Conservation (phyloP, 2,113 vertebrate genomes). For the Platysternon megacephalum region DNA sequence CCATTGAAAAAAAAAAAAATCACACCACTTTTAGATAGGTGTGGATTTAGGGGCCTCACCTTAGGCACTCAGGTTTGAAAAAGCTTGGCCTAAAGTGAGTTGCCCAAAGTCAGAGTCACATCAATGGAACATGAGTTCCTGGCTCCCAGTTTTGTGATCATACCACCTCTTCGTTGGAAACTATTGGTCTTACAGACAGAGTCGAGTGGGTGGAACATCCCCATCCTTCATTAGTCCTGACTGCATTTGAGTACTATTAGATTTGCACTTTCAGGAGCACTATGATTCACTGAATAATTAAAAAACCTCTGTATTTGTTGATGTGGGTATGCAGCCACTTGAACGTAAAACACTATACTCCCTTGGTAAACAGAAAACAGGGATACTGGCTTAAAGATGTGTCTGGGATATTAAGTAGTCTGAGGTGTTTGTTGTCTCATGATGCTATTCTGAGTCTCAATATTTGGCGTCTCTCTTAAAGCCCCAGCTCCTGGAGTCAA, state of each 20-base stretch:
- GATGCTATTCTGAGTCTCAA: background rate
- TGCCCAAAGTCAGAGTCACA: background rate
- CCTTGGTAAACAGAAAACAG: background rate
- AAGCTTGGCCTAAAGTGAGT: background rate
- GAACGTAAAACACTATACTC: background rate
- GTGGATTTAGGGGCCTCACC: background rate
- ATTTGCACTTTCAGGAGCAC: background rate
- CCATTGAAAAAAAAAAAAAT: too few species aligned
- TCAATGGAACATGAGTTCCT: background rate
- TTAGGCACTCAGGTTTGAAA: background rate
- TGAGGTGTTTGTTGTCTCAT: background rate
- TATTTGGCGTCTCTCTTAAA: background rate
- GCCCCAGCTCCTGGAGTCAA: background rate
- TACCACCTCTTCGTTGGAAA: background rate
- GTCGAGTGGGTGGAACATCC: background rate
- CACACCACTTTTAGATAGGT: background rate
- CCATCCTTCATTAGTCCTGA: accelerated
- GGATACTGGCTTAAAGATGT: background rate
- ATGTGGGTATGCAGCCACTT: background rate
- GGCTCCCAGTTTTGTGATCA: accelerated
- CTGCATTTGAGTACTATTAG: background rate
- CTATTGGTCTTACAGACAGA: background rate
- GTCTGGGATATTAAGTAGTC: constrained; percentile 1
- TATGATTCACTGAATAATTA: background rate
- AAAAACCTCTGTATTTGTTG: background rate